A percentile compares a stretch with the other conserved stretches of the same genome.
phyloP scores from a whole-genome alignment of 2,113 vertebrate species.

The Aptenodytes forsteri region DNA sequence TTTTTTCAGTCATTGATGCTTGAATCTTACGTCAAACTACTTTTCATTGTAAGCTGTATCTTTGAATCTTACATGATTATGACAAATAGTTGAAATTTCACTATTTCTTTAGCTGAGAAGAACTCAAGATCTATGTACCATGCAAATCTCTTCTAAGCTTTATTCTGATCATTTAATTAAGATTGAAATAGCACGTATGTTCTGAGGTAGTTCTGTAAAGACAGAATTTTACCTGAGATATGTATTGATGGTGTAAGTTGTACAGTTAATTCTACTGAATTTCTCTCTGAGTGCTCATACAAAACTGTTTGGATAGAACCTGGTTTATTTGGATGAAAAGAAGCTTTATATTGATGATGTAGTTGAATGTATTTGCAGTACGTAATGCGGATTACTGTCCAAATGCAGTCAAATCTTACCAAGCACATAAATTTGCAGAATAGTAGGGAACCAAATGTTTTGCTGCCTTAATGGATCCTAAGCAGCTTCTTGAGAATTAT shows the following conservation, averaged over 20 bases:
- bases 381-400: not conserved
- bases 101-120: not conserved
- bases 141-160: not conserved
- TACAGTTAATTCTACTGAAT: not conserved
- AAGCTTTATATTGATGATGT: not conserved
- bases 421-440: not conserved
- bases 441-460: not conserved
- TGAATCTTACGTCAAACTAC: not conserved
- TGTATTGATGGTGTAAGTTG: not conserved
- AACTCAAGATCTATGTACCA: not conserved
- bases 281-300: not conserved
- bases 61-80: not conserved
- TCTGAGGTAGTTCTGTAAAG: not conserved
- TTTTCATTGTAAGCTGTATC: not conserved
- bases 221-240: not conserved
- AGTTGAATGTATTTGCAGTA: constrained; percentile 27
- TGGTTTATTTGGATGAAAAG: not conserved
- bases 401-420: not conserved
- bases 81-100: not conserved
- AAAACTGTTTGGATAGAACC: not conserved
- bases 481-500: not conserved
- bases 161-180: not conserved
- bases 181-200: not conserved
- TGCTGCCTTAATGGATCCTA: not conserved
- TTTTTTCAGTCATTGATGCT: not conserved